These are phyloP conservation scores for Druon quercuslanigerum DNA, from an alignment of 1,140 invertebrate genomes.

Conservation along the genomic window DNA sequence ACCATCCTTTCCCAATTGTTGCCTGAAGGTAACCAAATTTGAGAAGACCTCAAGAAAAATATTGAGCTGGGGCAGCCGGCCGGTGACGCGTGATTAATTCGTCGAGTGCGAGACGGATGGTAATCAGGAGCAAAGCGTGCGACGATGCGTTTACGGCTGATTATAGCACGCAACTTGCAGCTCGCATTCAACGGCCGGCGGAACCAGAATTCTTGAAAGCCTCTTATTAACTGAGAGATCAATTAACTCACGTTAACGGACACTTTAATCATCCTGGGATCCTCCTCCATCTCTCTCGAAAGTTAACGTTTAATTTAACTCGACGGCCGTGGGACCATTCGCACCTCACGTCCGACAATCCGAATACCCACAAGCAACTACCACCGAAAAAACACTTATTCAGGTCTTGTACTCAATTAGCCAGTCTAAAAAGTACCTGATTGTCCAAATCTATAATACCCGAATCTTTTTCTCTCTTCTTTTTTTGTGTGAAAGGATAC, in stretches of 20 bases:
- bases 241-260: constrained; percentile 62
- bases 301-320: constrained; percentile 42
- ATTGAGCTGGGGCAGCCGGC: background rate
- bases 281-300: constrained; percentile 10
- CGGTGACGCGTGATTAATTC: constrained; percentile 35
- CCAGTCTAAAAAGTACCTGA: background rate
- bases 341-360: constrained; percentile 9
- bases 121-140: constrained; percentile 34
- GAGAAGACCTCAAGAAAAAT: background rate
- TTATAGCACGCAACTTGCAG: constrained; percentile 33
- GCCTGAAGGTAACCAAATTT: no score
- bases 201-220: constrained; percentile 44
- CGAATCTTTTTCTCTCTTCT: background rate
- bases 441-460: background rate
- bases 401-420: constrained; percentile 14
- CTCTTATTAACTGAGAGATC: constrained; percentile 47
- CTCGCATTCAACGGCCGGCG: constrained; percentile 35
- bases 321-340: constrained; percentile 25
- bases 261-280: constrained; percentile 51
- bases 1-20: background rate
- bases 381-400: constrained; percentile 20
- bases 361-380: background rate
- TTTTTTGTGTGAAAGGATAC: background rate
- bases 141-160: constrained; percentile 23
- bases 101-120: constrained; percentile 2